Evolutionary conservation across 2,888 invertebrate genomes (phyloP).

Genomic region (Lochmaea capreae): DNA sequence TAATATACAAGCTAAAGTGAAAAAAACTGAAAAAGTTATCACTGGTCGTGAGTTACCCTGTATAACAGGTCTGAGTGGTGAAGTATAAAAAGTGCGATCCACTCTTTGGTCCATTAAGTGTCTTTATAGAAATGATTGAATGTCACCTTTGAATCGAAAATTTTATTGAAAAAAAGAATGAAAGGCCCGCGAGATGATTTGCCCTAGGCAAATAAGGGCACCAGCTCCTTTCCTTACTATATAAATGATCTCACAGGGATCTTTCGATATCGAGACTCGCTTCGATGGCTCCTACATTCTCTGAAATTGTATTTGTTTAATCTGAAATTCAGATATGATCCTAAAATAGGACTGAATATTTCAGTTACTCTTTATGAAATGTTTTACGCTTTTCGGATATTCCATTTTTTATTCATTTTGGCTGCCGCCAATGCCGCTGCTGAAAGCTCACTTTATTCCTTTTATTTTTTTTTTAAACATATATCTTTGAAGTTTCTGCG

Average conservation of each 20-base stretch:
- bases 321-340: conserved; percentile 64
- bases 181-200: conserved; percentile 42
- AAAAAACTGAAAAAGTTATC: no score
- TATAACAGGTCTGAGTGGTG: no score
- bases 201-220: conserved; percentile 61
- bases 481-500: conserved; percentile 32
- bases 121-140: conserved; percentile 57
- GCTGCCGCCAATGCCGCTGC: conserved; percentile 31
- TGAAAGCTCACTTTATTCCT: conserved; percentile 32
- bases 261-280: conserved; percentile 59
- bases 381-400: conserved; percentile 45
- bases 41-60: no score
- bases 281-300: conserved; percentile 59
- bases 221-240: conserved; percentile 49
- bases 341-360: conserved; percentile 52
- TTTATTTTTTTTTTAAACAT: conserved; percentile 28
- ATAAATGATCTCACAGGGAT: conserved; percentile 57
- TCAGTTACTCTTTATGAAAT: conserved; percentile 49
- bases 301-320: conserved; percentile 65
- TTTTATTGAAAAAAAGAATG: conserved; percentile 44
- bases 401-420: conserved; percentile 44
- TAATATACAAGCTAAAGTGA: no score
- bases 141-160: conserved; percentile 56
- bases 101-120: conserved; percentile 62
- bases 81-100: conserved; percentile 22